Evolutionary conservation across 2,113 vertebrate species (phyloP).

Genomic region (Mesitornis unicolor): DNA sequence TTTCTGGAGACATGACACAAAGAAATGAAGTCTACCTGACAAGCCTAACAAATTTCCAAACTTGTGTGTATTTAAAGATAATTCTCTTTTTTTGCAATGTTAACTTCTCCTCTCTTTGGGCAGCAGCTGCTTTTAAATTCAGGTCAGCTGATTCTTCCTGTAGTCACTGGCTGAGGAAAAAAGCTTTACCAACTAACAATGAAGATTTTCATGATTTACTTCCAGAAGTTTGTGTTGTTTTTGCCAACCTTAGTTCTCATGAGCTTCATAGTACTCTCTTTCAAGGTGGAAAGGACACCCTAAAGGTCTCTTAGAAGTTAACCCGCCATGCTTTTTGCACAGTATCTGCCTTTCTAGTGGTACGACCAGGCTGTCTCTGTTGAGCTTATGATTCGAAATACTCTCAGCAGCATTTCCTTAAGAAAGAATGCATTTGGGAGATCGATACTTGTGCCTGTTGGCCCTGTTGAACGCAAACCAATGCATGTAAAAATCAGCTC

Average conservation of each 20-base stretch:
- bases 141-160: not conserved
- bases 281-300: not conserved
- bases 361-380: not conserved
- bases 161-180: not conserved
- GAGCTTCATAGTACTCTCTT: not conserved
- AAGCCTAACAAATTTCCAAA: not conserved
- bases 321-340: not conserved
- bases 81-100: not conserved
- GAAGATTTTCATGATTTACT: not conserved
- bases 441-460: not conserved
- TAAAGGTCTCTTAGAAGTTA: not conserved
- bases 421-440: not conserved
- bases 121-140: not conserved
- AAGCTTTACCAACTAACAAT: not conserved
- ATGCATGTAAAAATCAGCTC: not conserved
- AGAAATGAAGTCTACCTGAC: not conserved
- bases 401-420: not conserved
- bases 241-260: not conserved
- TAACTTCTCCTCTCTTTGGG: not conserved
- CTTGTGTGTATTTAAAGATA: not conserved
- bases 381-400: not conserved
- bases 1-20: not conserved
- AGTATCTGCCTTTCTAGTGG: not conserved
- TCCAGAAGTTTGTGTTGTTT: not conserved
- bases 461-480: not conserved